These are phyloP conservation scores for Rhabdomys dilectus DNA, from an alignment of 2,113 vertebrate species.

Conservation along the genomic window DNA sequence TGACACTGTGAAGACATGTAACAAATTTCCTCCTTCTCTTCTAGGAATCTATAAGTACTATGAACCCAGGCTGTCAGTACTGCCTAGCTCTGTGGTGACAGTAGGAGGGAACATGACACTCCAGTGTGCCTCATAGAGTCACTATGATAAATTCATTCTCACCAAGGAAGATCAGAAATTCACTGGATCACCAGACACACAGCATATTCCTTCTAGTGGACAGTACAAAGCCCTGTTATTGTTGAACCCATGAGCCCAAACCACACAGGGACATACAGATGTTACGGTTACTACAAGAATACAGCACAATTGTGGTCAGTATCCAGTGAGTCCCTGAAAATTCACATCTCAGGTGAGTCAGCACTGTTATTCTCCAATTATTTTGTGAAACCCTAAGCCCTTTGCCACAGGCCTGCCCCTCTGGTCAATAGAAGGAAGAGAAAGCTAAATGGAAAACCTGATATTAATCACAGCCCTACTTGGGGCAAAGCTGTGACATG, in stretches of 20 bases:
- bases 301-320: neutral
- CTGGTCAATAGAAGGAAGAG: neutral
- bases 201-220: no score
- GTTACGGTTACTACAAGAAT: neutral
- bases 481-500: no score
- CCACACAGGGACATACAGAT: neutral
- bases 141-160: no score
- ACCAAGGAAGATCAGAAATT: no score
- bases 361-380: accelerated
- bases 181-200: no score
- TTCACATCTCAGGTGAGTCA: neutral
- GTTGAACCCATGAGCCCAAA: neutral
- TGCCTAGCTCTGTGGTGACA: neutral
- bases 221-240: neutral
- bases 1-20: no score
- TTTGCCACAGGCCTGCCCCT: neutral
- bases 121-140: neutral
- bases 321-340: neutral
- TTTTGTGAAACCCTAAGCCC: neutral
- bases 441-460: neutral
- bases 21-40: no score
- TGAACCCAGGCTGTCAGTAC: no score
- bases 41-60: no score
- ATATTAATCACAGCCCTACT: no score
- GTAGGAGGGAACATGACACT: neutral